phyloP scores from a whole-genome alignment of 2,797 vertebrate genomes.

The Alosa sapidissima region DNA sequence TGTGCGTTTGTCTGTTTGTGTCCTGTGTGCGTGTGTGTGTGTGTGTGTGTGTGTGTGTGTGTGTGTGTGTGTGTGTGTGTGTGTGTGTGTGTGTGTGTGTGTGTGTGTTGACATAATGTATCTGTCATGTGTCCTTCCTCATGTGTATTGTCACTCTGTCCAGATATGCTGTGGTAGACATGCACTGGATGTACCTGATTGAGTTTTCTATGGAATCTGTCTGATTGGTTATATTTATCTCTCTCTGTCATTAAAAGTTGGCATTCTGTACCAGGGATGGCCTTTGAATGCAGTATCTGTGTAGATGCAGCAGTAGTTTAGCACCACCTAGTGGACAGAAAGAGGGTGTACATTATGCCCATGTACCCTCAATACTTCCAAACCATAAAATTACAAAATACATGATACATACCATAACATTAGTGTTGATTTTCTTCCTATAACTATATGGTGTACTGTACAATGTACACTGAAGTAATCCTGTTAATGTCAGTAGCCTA shows the following conservation, averaged over 20 bases:
- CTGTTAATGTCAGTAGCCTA: background rate
- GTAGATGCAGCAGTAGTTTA: conserved; percentile 30
- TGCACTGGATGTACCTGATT: conserved; percentile 37
- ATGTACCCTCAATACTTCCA: background rate
- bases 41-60: background rate
- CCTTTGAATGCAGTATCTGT: conserved; percentile 38
- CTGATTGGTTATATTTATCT: conserved; percentile 22
- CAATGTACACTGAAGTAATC: background rate
- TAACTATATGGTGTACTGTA: background rate
- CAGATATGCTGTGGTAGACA: conserved; percentile 35
- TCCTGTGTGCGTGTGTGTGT: background rate
- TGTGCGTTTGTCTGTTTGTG: background rate
- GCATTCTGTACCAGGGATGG: conserved; percentile 33
- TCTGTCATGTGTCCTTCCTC: conserved; percentile 15
- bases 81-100: background rate
- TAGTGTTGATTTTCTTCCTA: background rate
- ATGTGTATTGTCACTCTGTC: background rate
- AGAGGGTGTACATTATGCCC: background rate
- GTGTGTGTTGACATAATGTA: conserved; percentile 6
- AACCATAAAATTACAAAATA: background rate
- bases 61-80: conserved; percentile 30
- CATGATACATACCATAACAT: background rate
- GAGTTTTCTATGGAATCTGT: conserved; percentile 36
- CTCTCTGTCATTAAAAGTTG: conserved; percentile 45
- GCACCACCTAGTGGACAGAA: conserved; percentile 35